Percentiles rank a stretch among this genome's conserved stretches.
Conservation (phyloP, 1,140 invertebrate genomes). For the Euwallacea fornicatus region DNA sequence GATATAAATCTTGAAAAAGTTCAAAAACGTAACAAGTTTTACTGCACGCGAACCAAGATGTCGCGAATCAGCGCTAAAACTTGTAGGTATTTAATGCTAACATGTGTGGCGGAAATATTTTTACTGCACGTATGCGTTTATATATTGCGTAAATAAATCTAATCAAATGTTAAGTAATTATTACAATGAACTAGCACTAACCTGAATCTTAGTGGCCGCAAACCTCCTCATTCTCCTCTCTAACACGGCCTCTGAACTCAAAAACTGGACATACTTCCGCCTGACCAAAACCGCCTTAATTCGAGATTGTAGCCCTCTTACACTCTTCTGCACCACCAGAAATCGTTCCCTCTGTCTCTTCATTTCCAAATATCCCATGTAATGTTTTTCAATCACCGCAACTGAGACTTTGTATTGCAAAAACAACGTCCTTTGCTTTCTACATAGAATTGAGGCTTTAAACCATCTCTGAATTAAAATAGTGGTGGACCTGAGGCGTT, state of each 20-base stretch:
- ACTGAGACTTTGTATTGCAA: conserved; percentile 40
- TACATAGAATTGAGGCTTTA: conserved; percentile 24
- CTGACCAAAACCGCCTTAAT: conserved; percentile 58
- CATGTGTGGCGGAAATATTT: no score
- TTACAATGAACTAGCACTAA: conserved; percentile 39
- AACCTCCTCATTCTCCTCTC: conserved; percentile 52
- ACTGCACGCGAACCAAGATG: no score
- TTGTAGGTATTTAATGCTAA: no score
- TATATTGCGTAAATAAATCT: no score
- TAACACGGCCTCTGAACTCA: conserved; percentile 54
- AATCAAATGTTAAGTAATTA: no score
- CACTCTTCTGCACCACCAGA: conserved; percentile 44
- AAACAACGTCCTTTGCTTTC: conserved; percentile 46
- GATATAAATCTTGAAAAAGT: neutral
- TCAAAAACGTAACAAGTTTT: no score
- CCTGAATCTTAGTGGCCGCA: conserved; percentile 66
- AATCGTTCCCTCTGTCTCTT: conserved; percentile 43
- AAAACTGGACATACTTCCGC: conserved; percentile 42
- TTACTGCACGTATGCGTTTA: no score
- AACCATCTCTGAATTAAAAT: conserved; percentile 48
- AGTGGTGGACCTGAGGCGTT: conserved; percentile 44
- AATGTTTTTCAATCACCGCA: conserved; percentile 45
- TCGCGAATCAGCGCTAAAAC: no score
- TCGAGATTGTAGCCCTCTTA: conserved; percentile 48
- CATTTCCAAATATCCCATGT: conserved; percentile 41